phyloP scores from a whole-genome alignment of 2,113 vertebrate species.

The Bubo scandiacus region DNA sequence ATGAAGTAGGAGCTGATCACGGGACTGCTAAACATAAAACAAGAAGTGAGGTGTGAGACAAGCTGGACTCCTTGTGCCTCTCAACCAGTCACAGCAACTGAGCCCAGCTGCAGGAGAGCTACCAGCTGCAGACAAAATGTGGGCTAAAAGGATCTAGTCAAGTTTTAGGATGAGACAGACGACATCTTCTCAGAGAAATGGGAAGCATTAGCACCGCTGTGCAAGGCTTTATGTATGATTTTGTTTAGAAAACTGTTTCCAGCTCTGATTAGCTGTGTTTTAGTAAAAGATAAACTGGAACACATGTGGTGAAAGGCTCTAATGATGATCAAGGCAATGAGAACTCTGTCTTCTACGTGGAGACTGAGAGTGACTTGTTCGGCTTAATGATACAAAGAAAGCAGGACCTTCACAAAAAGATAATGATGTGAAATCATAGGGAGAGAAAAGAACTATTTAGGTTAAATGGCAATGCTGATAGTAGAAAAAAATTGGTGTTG shows the following conservation, averaged over 20 bases:
- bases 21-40: not conserved
- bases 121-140: not conserved
- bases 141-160: not conserved
- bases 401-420: not conserved
- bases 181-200: not conserved
- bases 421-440: not conserved
- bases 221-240: not conserved
- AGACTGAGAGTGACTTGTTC: not conserved
- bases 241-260: constrained; percentile 27
- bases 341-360: not conserved
- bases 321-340: not conserved
- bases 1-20: not conserved
- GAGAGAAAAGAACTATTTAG: not conserved
- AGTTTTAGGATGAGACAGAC: not conserved
- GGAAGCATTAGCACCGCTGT: not conserved
- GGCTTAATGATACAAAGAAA: not conserved
- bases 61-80: fast-evolving
- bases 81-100: not conserved
- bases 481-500: not conserved
- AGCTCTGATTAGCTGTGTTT: constrained; percentile 16
- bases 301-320: constrained; percentile 10
- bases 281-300: not conserved
- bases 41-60: fast-evolving
- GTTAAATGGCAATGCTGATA: not conserved
- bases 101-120: not conserved